Evolutionary conservation across 2,888 invertebrate species (phyloP).

Genomic region (Himalopsyche kuldschensis): DNA sequence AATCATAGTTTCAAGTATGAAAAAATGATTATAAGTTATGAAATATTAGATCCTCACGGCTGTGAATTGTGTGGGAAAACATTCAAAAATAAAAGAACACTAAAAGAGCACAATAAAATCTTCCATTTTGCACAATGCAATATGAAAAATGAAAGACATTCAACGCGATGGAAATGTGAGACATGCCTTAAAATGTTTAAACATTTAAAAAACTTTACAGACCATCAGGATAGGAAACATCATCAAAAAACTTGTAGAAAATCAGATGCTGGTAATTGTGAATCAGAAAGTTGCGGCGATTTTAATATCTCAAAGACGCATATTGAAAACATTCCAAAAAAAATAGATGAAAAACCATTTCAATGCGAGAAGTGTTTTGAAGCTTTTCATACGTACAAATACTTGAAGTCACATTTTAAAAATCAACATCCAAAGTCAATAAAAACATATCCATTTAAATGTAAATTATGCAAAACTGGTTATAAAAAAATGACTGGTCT

Average conservation of each 20-base stretch:
- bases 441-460: not conserved
- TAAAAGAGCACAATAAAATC: not conserved
- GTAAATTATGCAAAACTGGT: conserved; percentile 1
- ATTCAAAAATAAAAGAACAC: not conserved
- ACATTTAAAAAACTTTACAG: not conserved
- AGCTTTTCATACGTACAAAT: not conserved
- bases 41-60: not conserved
- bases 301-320: not conserved
- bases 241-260: too few relatives aligned
- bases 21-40: not conserved
- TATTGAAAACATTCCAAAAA: not conserved
- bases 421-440: not conserved
- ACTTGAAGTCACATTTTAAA: not conserved
- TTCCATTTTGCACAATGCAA: not conserved
- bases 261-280: not conserved
- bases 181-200: not conserved
- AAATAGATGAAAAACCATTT: not conserved
- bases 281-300: too few relatives aligned
- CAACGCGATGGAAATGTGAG: not conserved
- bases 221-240: not conserved
- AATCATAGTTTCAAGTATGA: not conserved
- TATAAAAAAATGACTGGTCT: not conserved
- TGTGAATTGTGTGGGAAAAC: not conserved
- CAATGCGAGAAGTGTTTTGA: not conserved
- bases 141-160: not conserved